A percentile compares a stretch with the other conserved stretches of the same genome.
Conservation (phyloP, 2,113 vertebrate species). For the Xiphophorus hellerii region DNA sequence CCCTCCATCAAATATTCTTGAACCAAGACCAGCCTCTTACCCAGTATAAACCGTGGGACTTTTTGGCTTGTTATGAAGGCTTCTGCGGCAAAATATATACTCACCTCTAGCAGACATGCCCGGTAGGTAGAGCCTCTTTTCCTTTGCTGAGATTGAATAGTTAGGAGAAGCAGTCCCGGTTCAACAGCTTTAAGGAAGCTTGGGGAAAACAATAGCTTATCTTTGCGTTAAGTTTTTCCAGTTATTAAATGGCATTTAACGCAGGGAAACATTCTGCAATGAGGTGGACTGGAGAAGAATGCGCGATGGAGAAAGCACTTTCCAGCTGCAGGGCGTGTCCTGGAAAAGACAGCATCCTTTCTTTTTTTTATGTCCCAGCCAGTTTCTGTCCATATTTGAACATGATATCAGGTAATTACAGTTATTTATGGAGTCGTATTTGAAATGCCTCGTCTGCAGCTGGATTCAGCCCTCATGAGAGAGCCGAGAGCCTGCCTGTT, state of each 20-base stretch:
- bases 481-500: constrained; percentile 1
- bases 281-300: constrained; percentile 37
- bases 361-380: constrained; percentile 36
- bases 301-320: constrained; percentile 59
- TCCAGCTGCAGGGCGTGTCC: constrained; percentile 77
- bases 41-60: background rate
- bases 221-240: constrained; percentile 17
- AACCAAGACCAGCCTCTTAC: constrained; percentile 13
- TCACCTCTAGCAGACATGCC: constrained; percentile 82
- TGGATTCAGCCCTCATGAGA: constrained; percentile 11
- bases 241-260: constrained; percentile 36
- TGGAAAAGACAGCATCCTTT: constrained; percentile 66
- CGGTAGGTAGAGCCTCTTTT: constrained; percentile 69
- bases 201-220: constrained; percentile 7
- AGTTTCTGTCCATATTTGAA: constrained; percentile 56
- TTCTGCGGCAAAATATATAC: constrained; percentile 71
- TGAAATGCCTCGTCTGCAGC: constrained; percentile 10
- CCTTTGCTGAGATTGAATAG: constrained; percentile 31
- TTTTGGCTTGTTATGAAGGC: constrained; percentile 56
- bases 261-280: constrained; percentile 10
- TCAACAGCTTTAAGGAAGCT: background rate
- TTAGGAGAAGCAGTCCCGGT: constrained; percentile 26
- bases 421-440: background rate
- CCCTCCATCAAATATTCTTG: constrained; percentile 5
- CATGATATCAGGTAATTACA: background rate